A percentile compares a stretch with the other conserved stretches of the same genome.
These are phyloP conservation scores for Microplitis demolitor DNA, from an alignment of 1,140 invertebrate species.

Conservation along the genomic window DNA sequence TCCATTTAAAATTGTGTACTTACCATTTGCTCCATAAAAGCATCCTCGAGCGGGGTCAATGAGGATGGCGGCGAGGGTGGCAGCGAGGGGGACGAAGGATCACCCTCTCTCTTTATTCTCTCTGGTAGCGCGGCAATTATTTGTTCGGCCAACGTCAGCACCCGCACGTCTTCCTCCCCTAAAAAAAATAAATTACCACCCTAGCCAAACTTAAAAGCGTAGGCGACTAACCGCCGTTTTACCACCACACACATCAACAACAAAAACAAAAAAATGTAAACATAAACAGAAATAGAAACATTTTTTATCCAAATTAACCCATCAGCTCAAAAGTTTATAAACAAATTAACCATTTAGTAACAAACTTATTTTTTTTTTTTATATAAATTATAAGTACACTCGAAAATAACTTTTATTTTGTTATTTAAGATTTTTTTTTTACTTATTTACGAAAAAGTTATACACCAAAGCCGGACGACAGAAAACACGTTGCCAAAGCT, in stretches of 20 bases:
- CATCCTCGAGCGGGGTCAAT: constrained; percentile 54
- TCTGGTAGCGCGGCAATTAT: constrained; percentile 98
- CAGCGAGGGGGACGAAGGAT: constrained; percentile 52
- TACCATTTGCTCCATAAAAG: constrained; percentile 60
- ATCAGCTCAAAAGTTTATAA: too few species aligned
- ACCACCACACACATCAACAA: constrained; percentile 6
- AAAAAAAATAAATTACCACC: constrained; percentile 59
- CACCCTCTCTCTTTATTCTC: constrained; percentile 80
- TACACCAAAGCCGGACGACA: too few species aligned
- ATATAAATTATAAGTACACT: too few species aligned
- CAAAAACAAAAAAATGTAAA: background rate
- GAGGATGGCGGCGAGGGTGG: constrained; percentile 52
- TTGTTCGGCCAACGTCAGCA: constrained; percentile 93
- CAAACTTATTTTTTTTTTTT: too few species aligned
- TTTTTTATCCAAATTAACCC: background rate
- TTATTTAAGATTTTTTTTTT: background rate
- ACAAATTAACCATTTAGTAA: too few species aligned
- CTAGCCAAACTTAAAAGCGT: constrained; percentile 44
- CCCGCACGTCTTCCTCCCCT: constrained; percentile 91
- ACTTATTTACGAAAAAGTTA: too few species aligned
- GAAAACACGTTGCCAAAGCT: too few species aligned
- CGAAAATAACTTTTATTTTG: too few species aligned
- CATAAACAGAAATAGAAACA: background rate
- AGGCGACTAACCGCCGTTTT: constrained; percentile 33
- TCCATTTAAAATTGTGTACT: constrained; percentile 5